Evolutionary conservation across 2,797 vertebrate species (phyloP).

Genomic region (Threskiornis aethiopicus): DNA sequence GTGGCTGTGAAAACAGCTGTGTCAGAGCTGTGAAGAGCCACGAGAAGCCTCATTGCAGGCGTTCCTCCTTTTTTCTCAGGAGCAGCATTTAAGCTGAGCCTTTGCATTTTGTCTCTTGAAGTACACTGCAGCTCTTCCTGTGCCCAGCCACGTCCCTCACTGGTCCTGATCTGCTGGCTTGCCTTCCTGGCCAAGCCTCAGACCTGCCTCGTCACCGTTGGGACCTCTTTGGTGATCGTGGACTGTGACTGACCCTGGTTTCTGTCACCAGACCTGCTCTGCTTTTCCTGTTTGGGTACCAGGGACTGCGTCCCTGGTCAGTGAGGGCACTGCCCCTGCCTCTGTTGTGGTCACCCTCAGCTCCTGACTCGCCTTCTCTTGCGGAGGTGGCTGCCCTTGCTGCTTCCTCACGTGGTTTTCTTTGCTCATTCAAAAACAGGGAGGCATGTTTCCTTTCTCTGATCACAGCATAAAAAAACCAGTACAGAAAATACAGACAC

Average conservation of each 20-base stretch:
- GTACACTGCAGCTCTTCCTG: neutral
- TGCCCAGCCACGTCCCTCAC: neutral
- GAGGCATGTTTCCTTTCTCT: neutral
- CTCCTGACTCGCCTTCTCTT: neutral
- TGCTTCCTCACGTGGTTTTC: neutral
- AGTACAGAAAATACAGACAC: neutral
- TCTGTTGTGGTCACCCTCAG: slow-evolving; percentile 25
- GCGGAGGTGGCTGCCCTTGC: neutral
- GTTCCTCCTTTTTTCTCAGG: neutral
- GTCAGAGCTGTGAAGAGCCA: neutral
- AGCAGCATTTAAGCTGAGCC: neutral
- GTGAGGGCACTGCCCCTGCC: neutral
- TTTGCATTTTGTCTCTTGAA: neutral
- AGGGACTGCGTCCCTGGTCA: neutral
- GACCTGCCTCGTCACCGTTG: neutral
- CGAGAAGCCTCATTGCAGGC: neutral
- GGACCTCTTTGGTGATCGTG: neutral
- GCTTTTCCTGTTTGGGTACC: neutral
- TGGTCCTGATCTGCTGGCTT: neutral
- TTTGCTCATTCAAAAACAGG: neutral
- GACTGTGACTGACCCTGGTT: neutral
- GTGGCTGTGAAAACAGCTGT: neutral
- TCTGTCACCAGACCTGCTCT: slow-evolving; percentile 1
- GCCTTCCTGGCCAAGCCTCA: neutral
- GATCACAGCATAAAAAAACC: neutral